A percentile compares a stretch with the other conserved stretches of the same genome.
Conservation (phyloP, 2,797 vertebrate species). For the Meriones psammophilus region DNA sequence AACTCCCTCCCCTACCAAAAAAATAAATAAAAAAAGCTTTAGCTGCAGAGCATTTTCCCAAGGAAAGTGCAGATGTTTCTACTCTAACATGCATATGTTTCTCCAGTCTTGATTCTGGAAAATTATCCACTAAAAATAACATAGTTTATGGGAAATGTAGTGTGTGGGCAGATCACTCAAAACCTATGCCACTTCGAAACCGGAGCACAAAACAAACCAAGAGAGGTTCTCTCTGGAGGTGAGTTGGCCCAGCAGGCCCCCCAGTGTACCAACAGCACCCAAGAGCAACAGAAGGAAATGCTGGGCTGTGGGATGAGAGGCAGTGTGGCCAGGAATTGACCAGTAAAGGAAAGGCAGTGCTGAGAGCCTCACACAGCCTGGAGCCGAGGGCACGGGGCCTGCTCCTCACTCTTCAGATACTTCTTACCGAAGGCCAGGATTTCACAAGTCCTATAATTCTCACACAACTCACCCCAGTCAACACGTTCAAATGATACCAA, state of each 20-base stretch:
- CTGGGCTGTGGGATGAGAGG: neutral
- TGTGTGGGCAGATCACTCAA: neutral
- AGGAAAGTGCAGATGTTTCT: neutral
- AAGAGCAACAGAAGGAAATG: fast-evolving
- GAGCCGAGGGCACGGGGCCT: neutral
- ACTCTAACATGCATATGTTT: neutral
- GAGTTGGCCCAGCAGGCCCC: neutral
- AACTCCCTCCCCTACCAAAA: neutral
- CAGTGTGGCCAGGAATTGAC: neutral
- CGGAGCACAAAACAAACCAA: neutral
- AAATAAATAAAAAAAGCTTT: neutral
- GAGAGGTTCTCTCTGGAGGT: neutral
- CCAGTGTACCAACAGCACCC: fast-evolving
- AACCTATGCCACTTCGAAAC: neutral
- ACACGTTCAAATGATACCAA: neutral
- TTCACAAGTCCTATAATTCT: neutral
- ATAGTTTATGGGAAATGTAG: neutral
- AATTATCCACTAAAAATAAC: slow-evolving; percentile 37
- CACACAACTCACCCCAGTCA: neutral
- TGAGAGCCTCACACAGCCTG: fast-evolving
- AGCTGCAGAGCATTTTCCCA: neutral
- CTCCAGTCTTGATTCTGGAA: slow-evolving; percentile 29
- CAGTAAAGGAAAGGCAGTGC: fast-evolving
- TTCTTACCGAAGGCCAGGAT: neutral
- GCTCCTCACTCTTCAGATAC: neutral